phyloP scores from a whole-genome alignment of 2,113 vertebrate species.

The Lophotis ruficrista region DNA sequence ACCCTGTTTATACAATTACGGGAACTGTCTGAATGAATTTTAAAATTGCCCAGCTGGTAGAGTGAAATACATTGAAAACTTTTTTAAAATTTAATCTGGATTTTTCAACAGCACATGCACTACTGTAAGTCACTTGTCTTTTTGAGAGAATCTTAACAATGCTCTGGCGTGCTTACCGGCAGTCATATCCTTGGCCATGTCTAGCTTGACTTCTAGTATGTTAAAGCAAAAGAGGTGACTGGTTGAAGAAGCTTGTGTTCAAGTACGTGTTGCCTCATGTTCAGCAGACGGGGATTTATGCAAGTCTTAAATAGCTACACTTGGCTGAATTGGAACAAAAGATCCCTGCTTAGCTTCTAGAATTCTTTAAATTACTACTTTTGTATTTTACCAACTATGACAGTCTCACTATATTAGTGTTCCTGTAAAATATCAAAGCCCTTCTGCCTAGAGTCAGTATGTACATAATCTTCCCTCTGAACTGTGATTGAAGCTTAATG shows the following conservation, averaged over 20 bases:
- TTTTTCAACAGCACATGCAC: slow-evolving; percentile 1
- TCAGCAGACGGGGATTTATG: neutral
- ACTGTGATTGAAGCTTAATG: neutral
- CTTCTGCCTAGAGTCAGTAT: neutral
- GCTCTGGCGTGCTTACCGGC: neutral
- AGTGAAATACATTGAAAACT: neutral
- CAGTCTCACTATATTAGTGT: slow-evolving; percentile 40
- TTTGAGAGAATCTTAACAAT: neutral
- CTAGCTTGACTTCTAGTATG: neutral
- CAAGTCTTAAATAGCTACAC: slow-evolving; percentile 4
- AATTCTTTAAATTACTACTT: slow-evolving; percentile 10
- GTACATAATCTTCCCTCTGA: slow-evolving; percentile 11
- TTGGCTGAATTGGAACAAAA: neutral
- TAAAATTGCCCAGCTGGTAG: neutral
- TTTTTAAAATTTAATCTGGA: neutral
- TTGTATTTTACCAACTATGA: slow-evolving; percentile 26
- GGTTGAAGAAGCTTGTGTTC: neutral
- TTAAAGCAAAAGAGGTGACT: neutral
- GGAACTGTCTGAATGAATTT: slow-evolving; percentile 63
- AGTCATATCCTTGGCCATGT: neutral
- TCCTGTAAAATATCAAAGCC: slow-evolving; percentile 29
- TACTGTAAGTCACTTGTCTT: neutral
- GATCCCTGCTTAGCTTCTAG: neutral
- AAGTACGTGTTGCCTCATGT: neutral
- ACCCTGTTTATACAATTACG: slow-evolving; percentile 70